These are phyloP conservation scores for Pelmatolapia mariae DNA, from an alignment of 2,113 vertebrate genomes.

Conservation along the genomic window DNA sequence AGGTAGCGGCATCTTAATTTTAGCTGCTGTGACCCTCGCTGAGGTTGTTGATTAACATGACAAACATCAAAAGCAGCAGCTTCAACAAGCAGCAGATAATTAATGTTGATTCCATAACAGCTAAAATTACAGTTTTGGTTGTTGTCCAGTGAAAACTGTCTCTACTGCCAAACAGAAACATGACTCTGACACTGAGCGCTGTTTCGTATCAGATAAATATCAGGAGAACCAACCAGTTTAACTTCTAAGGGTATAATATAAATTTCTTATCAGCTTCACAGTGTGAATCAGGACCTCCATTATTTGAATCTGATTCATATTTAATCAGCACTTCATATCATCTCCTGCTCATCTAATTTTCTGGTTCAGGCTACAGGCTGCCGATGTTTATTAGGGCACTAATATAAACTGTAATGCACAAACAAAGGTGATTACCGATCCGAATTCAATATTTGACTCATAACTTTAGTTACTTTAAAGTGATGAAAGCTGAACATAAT, in stretches of 20 bases:
- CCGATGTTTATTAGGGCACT: not conserved
- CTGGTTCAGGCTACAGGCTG: not conserved
- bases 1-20: not conserved
- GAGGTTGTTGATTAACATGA: not conserved
- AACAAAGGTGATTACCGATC: constrained; percentile 6
- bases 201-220: not conserved
- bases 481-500: not conserved
- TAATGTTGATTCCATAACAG: not conserved
- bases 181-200: not conserved
- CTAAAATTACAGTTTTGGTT: not conserved
- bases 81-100: not conserved
- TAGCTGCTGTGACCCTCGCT: not conserved
- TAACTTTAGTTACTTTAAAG: not conserved
- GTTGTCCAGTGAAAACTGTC: not conserved
- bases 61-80: not conserved
- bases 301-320: not conserved
- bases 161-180: not conserved
- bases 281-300: not conserved
- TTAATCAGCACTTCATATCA: not conserved
- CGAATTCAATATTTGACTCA: not conserved
- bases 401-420: not conserved
- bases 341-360: not conserved
- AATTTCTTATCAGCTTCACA: not conserved
- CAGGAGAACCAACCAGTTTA: not conserved
- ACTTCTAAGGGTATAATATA: not conserved